Evolutionary conservation across 2,113 vertebrate species (phyloP), one percentile per base, ranked within the genome.

Genomic region (Chionis minor): DNA sequence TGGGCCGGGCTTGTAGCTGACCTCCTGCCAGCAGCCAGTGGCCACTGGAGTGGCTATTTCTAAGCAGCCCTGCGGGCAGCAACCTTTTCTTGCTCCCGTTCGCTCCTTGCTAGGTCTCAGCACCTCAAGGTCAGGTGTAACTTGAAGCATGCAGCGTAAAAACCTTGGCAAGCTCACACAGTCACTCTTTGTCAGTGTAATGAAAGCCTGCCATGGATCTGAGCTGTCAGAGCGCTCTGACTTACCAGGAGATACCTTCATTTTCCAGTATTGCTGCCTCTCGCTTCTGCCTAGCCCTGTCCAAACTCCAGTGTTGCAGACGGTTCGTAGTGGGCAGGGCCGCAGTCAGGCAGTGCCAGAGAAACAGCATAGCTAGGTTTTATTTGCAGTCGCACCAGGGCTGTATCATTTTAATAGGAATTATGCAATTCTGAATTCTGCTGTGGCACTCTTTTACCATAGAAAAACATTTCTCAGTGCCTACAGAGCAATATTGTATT

Each of bases 401-500:
- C n/a, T 93, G 24, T 69, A 59, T 71, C 38, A 19, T 96, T 95
- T 92, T 81, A 73, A 78, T 72, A 86, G 55, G 69, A 81, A 66
- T 93, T 88, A 85, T 16, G 94, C 91, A 66, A 52, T 73, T 92
- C 63, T 85, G 65, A 52, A 42, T 96, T 97, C 83, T 96, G 87
- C 79, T 89, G 81, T 85, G 94, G 93, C 94, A 73, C 62, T 24
- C 75, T 85, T 88, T 90, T 59, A 66, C 92, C 62, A 44, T 62
- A 77, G 77, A 30, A 85, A 32, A 88, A 92, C 92, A 92, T 90
- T 87, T 82, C 72, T 73, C 92, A 74, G 85, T 89, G 88, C 97
- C 96, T 98, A 69, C 58, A 69, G 81, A 96, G 75, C 86, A 92
- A 62, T 96, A 94, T 28, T 49, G 9, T 86, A 81, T 96, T 97